phyloP scores from a whole-genome alignment of 2,888 invertebrate species.

The Tanaodytes sp. region DNA sequence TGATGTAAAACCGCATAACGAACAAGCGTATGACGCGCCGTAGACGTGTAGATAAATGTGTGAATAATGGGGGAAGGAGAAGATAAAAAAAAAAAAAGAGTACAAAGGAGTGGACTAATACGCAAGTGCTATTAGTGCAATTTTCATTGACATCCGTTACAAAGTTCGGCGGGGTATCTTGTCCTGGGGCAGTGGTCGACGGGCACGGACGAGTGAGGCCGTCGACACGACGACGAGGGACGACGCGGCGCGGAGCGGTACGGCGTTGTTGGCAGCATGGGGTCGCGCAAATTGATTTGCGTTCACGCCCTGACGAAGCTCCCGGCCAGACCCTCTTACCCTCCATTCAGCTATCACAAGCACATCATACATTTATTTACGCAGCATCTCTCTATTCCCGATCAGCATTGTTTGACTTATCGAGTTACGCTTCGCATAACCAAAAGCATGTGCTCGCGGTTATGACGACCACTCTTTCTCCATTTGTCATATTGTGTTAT shows the following conservation, averaged over 20 bases:
- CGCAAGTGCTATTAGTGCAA: constrained; percentile 55
- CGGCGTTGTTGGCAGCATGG: constrained; percentile 61
- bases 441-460: constrained; percentile 67
- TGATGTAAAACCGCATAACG: too few relatives aligned
- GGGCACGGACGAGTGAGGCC: too few relatives aligned
- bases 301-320: constrained; percentile 71
- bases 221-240: too few relatives aligned
- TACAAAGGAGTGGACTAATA: constrained; percentile 15
- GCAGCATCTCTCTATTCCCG: constrained; percentile 63
- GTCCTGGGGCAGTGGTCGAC: constrained; percentile 66
- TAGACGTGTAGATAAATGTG: too few relatives aligned
- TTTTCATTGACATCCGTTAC: constrained; percentile 64
- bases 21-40: too few relatives aligned
- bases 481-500: constrained; percentile 25
- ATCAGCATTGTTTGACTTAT: constrained; percentile 67
- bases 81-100: too few relatives aligned
- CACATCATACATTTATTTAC: constrained; percentile 69
- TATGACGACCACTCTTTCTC: constrained; percentile 54
- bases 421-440: constrained; percentile 66
- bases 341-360: constrained; percentile 65
- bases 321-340: constrained; percentile 52
- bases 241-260: constrained; percentile 42
- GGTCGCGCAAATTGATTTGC: constrained; percentile 73
- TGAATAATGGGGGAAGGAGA: too few relatives aligned
- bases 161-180: constrained; percentile 64